Evolutionary conservation across 2,797 vertebrate genomes (phyloP).

Genomic region (Cryptoblepharus egeriae): DNA sequence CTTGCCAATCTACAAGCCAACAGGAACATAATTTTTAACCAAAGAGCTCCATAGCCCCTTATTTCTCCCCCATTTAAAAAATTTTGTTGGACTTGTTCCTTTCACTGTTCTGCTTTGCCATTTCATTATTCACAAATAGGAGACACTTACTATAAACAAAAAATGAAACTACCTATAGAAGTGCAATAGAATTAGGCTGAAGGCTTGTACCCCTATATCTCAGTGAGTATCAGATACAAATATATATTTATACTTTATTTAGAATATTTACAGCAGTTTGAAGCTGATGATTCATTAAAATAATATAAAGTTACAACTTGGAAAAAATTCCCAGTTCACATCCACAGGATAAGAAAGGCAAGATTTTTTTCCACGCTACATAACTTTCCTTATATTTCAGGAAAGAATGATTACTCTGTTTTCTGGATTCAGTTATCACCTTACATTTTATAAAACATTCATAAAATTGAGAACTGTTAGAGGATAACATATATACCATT

Average conservation of each 20-base stretch:
- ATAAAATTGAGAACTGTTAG: background rate
- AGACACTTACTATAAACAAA: background rate
- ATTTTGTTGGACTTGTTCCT: no score
- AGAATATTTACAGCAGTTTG: conserved; percentile 9
- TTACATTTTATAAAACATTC: background rate
- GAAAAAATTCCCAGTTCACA: conserved; percentile 33
- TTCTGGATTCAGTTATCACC: background rate
- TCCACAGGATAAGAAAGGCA: background rate
- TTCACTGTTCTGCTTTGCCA: no score
- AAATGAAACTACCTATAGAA: background rate
- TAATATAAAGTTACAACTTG: background rate
- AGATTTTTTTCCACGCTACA: conserved; percentile 14
- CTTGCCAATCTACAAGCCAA: no score
- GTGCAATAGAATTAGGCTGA: background rate
- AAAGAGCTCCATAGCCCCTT: no score
- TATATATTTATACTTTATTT: background rate
- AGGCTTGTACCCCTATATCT: background rate
- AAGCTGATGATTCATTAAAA: background rate
- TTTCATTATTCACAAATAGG: no score
- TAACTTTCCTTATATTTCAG: background rate
- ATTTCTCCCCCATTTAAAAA: no score
- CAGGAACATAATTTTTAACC: no score
- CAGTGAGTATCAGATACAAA: conserved; percentile 16
- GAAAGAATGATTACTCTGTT: background rate
- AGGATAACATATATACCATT: background rate